phyloP scores from a whole-genome alignment of 2,888 invertebrate species.

The Thereva unica region DNA sequence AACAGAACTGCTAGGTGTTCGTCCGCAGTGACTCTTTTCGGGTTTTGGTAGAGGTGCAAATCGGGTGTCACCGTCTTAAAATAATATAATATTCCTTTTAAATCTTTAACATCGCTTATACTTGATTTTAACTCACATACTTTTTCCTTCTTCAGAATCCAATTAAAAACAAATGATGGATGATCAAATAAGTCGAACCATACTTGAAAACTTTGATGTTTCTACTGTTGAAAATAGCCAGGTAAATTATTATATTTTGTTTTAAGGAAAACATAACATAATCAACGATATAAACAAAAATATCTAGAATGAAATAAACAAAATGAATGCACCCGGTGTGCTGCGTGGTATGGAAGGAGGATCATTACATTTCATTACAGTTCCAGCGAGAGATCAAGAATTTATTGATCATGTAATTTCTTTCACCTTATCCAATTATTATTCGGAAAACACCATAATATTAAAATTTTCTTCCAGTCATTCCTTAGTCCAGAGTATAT shows the following conservation, averaged over 20 bases:
- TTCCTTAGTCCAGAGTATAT: constrained; percentile 54
- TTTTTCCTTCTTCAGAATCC: too few species aligned
- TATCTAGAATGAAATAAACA: constrained; percentile 43
- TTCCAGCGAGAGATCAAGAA: constrained; percentile 48
- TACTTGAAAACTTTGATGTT: constrained; percentile 44
- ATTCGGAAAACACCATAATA: neutral
- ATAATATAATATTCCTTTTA: too few species aligned
- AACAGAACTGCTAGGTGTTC: too few species aligned
- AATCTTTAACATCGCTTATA: too few species aligned
- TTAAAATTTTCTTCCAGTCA: constrained; percentile 45
- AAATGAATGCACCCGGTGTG: constrained; percentile 40
- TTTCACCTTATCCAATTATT: neutral
- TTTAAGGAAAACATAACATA: neutral
- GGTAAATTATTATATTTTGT: constrained; percentile 8
- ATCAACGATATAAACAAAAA: constrained; percentile 10
- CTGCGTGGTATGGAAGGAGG: constrained; percentile 43
- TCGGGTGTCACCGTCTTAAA: too few species aligned
- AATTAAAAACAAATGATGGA: constrained; percentile 39
- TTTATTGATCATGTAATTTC: constrained; percentile 55
- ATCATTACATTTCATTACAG: constrained; percentile 45
- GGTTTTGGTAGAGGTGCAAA: too few species aligned
- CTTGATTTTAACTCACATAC: too few species aligned
- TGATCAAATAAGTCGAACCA: constrained; percentile 43
- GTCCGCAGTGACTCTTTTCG: too few species aligned
- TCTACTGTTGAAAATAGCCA: constrained; percentile 31